Conservation (phyloP, 2,888 invertebrate genomes). For the Muscina levida region DNA sequence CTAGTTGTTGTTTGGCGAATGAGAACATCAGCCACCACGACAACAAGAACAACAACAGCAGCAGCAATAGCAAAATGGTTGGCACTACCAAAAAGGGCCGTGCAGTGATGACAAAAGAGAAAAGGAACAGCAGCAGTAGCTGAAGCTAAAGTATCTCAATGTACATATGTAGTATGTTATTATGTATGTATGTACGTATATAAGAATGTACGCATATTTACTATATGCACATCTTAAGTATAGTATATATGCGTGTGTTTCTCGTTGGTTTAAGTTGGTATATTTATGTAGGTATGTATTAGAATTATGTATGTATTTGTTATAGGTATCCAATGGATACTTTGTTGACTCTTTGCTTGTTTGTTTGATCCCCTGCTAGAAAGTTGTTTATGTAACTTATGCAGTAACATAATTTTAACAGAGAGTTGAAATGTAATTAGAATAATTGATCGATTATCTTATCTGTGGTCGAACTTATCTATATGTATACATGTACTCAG, state of each 20-base stretch:
- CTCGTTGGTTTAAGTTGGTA: too few relatives aligned
- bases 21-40: conserved; percentile 18
- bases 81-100: too few relatives aligned
- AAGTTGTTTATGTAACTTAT: neutral
- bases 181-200: conserved; percentile 14
- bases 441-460: too few relatives aligned
- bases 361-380: neutral
- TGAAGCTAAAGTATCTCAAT: conserved; percentile 1
- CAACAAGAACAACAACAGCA: neutral
- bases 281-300: conserved; percentile 8
- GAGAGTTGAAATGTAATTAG: too few relatives aligned
- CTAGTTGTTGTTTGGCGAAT: conserved; percentile 38
- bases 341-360: conserved; percentile 31
- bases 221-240: neutral
- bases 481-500: too few relatives aligned
- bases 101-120: too few relatives aligned
- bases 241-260: conserved; percentile 2
- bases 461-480: too few relatives aligned
- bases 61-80: neutral
- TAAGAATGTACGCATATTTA: conserved; percentile 41
- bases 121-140: conserved; percentile 25
- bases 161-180: conserved; percentile 17
- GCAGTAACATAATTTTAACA: too few relatives aligned
- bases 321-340: conserved; percentile 63
- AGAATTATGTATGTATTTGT: conserved; percentile 21